phyloP scores from a whole-genome alignment of 92 coral and sea anemone species.

The Zoanthus sansibaricus region DNA sequence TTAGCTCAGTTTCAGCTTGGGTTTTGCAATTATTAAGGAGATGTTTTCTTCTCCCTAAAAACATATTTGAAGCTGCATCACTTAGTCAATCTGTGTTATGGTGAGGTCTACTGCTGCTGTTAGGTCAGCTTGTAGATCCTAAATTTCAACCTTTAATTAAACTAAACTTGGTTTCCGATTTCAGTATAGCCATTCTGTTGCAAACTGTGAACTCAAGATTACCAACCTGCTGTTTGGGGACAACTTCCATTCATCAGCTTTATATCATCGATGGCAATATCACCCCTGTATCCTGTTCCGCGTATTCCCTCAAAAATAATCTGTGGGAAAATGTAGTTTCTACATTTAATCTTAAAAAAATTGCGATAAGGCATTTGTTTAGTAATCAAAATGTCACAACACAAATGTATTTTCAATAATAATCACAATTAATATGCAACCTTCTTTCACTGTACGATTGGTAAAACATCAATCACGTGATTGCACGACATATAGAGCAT shows the following conservation, averaged over 20 bases:
- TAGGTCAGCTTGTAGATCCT: no score
- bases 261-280: constrained; percentile 92
- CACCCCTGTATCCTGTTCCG: constrained; percentile 65
- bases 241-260: constrained; percentile 72
- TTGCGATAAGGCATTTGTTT: neutral
- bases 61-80: no score
- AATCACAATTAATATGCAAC: no score
- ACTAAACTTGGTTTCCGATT: neutral
- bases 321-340: constrained; percentile 37
- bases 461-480: no score
- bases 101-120: no score
- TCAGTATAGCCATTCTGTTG: neutral
- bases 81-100: no score
- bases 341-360: neutral
- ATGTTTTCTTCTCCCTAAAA: no score
- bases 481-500: no score
- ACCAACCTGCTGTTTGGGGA: constrained; percentile 48
- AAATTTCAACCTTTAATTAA: neutral
- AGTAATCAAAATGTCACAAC: neutral
- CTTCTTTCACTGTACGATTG: no score
- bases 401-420: neutral
- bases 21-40: no score
- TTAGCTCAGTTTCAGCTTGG: no score
- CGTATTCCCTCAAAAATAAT: constrained; percentile 82
- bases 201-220: neutral